Base-by-base conservation (phyloP, 2,113 vertebrate species). In the Bujurquina vittata region DNA sequence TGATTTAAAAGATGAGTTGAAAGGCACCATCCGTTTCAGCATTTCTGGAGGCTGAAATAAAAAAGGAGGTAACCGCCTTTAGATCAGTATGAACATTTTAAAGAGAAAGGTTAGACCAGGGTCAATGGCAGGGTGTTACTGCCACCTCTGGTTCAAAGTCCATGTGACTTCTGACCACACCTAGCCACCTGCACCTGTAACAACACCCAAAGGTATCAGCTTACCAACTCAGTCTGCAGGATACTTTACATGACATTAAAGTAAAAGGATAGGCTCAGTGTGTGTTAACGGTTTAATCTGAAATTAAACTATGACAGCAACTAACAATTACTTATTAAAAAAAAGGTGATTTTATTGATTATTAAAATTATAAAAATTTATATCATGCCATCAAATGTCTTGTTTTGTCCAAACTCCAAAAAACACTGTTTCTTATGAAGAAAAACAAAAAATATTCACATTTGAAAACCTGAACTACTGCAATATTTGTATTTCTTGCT, bases 1-100 rank as follows among this genome's bases (percentile, higher is more conserved):
- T 63, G 97, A 95, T 96, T 96, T 97, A 96, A 99, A 99, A n/a
- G 98, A 96, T 10, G 96, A 96, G 96, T 99, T 99, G 96, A 97
- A 99, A 90, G 98, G 97, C 94, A 99, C 98, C 98, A 99, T 99
- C 94, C 97, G 96, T 95, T 99, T 99, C 93, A 99, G 94, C 97
- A 99, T 99, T 95, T 99, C 97, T 75, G 96, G 97, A 54, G 97
- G 97, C 98, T 99, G 96, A 83, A 97, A 97, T 86, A 95, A 91
- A 95, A 94, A 72, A 94, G 3, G 4, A 81, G 22, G 79, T 3
- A 20, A 22, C 14, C 29, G 31, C 18, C 23, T 78, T 80, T 4
- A 87, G 23, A 2, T 1, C 35, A 58, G 76, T 40, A 5, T 26
- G 49, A 31, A 49, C 46, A 52, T 18, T 52, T 65, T 37, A 2